Evolutionary conservation across 2,888 invertebrate species (phyloP).

Genomic region (Metellina segmentata): DNA sequence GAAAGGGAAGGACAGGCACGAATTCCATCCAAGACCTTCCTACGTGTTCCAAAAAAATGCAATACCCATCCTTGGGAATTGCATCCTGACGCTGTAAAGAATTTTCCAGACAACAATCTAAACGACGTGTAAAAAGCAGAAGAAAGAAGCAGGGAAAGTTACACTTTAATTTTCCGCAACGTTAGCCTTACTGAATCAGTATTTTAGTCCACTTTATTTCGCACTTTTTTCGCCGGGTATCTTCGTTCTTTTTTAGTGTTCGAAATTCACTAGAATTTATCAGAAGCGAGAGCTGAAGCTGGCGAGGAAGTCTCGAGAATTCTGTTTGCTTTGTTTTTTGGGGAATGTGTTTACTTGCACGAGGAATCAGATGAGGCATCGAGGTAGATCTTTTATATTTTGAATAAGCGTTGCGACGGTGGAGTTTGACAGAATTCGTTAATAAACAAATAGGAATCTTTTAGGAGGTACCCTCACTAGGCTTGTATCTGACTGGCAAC

Average conservation of each 20-base stretch:
- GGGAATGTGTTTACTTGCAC: background rate
- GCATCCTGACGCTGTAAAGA: constrained; percentile 45
- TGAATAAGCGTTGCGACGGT: background rate
- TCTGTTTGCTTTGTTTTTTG: background rate
- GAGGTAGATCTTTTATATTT: background rate
- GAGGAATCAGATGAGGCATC: background rate
- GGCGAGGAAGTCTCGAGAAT: background rate
- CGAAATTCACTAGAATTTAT: constrained; percentile 45
- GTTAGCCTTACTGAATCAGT: constrained; percentile 69
- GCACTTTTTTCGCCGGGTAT: constrained; percentile 28
- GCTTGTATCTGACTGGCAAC: too few relatives aligned
- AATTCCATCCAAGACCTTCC: constrained; percentile 29
- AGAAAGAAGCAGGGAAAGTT: constrained; percentile 57
- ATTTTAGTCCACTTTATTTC: constrained; percentile 66
- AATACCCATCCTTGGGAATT: constrained; percentile 44
- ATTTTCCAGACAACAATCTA: constrained; percentile 70
- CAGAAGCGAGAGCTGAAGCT: constrained; percentile 17
- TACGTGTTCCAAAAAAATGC: constrained; percentile 49
- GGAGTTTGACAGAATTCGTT: background rate
- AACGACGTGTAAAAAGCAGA: constrained; percentile 67
- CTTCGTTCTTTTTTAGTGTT: constrained; percentile 5
- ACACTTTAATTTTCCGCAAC: constrained; percentile 73
- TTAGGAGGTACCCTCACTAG: too few relatives aligned
- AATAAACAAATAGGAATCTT: background rate
- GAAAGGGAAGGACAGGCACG: constrained; percentile 22